Percentiles rank a stretch among this genome's conserved stretches.
Conservation (phyloP, 2,888 invertebrate genomes). For the Anthophora plumipes region DNA sequence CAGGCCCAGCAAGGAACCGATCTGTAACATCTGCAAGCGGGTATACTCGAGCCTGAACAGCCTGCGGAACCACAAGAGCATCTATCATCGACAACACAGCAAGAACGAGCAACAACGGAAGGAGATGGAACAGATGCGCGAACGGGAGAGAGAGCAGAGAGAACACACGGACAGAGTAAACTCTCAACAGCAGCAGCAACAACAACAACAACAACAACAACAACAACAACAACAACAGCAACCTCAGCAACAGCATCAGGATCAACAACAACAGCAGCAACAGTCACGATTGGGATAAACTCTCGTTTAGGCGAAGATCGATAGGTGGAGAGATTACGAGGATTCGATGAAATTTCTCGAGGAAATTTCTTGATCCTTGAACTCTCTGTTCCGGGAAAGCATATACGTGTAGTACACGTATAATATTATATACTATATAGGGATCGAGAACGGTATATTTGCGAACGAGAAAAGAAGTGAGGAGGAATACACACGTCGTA, state of each 20-base stretch:
- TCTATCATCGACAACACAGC: slow-evolving; percentile 90
- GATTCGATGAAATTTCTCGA: neutral
- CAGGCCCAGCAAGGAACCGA: slow-evolving; percentile 95
- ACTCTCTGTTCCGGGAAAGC: too few species aligned
- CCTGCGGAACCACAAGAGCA: slow-evolving; percentile 96
- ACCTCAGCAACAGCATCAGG: slow-evolving; percentile 36
- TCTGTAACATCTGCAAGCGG: slow-evolving; percentile 96
- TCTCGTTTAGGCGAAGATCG: neutral
- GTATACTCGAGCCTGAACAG: slow-evolving; percentile 96
- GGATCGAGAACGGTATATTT: slow-evolving; percentile 23
- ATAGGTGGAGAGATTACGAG: neutral
- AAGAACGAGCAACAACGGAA: slow-evolving; percentile 90
- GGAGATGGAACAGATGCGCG: slow-evolving; percentile 84
- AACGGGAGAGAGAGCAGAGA: slow-evolving; percentile 75
- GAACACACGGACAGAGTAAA: slow-evolving; percentile 70
- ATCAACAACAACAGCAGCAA: slow-evolving; percentile 57
- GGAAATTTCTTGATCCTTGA: neutral
- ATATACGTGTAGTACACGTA: too few species aligned
- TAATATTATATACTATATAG: too few species aligned
- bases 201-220: slow-evolving; percentile 61
- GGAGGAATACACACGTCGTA: neutral
- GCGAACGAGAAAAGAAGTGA: too few species aligned
- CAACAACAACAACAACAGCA: slow-evolving; percentile 49
- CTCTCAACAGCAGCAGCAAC: slow-evolving; percentile 67
- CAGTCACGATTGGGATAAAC: slow-evolving; percentile 75